Evolutionary conservation across 1,140 invertebrate species (phyloP).

Genomic region (Apis cerana): DNA sequence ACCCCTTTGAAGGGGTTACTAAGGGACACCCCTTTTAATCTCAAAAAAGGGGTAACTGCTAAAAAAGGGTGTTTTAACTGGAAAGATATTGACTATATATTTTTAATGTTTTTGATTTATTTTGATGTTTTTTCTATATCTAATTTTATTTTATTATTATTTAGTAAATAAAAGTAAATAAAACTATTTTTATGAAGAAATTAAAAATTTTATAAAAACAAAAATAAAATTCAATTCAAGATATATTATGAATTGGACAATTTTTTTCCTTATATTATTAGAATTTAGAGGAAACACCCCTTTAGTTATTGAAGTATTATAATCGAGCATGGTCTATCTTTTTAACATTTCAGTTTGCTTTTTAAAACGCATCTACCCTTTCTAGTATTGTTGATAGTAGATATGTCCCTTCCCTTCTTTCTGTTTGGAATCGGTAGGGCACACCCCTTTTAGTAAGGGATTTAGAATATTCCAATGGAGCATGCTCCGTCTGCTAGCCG

Average conservation of each 20-base stretch:
- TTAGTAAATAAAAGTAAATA: background rate
- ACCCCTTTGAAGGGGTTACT: conserved; percentile 70
- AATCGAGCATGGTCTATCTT: conserved; percentile 60
- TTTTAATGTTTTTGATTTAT: conserved; percentile 14
- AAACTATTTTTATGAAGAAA: conserved; percentile 15
- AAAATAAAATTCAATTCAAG: background rate
- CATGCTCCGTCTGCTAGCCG: conserved; percentile 60
- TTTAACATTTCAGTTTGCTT: conserved; percentile 53
- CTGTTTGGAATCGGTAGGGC: conserved; percentile 41
- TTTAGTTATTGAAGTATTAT: conserved; percentile 55
- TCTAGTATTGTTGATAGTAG: conserved; percentile 56
- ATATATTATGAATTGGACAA: conserved; percentile 33
- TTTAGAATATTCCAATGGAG: conserved; percentile 62
- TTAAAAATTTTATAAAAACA: background rate
- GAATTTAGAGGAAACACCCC: conserved; percentile 52
- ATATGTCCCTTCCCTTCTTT: conserved; percentile 54
- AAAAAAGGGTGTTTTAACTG: conserved; percentile 72
- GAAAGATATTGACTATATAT: conserved; percentile 59
- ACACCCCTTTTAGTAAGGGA: conserved; percentile 62
- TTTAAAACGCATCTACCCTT: conserved; percentile 51
- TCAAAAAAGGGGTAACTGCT: conserved; percentile 74
- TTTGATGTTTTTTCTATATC: background rate
- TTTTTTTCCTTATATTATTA: conserved; percentile 43
- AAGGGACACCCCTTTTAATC: conserved; percentile 67
- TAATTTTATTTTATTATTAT: background rate